A percentile compares a stretch with the other conserved stretches of the same genome.
These are phyloP conservation scores for Drosophila parabipectinata DNA, from an alignment of 1,140 invertebrate species.

Conservation along the genomic window DNA sequence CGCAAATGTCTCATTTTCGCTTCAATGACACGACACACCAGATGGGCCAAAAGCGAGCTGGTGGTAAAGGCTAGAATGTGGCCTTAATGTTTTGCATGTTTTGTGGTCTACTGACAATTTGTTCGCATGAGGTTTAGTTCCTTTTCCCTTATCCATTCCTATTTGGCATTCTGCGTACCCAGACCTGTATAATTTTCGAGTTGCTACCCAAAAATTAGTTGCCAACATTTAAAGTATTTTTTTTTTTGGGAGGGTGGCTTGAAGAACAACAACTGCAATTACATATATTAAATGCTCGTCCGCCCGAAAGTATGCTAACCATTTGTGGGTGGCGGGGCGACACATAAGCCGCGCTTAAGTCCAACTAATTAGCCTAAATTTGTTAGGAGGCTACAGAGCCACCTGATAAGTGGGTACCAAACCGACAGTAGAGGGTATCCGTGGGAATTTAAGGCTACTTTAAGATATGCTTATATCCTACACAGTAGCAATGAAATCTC, in stretches of 20 bases:
- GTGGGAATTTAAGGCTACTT: background rate
- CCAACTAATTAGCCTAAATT: constrained; percentile 79
- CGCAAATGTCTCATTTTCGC: constrained; percentile 81
- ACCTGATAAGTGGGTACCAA: constrained; percentile 61
- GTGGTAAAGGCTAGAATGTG: constrained; percentile 27
- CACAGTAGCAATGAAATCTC: background rate
- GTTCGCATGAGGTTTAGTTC: background rate
- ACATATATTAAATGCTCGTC: constrained; percentile 60
- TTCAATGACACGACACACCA: constrained; percentile 71
- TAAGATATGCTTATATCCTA: background rate
- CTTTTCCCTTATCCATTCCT: too few species aligned
- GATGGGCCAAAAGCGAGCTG: constrained; percentile 19
- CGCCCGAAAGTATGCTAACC: constrained; percentile 44
- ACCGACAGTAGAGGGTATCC: background rate
- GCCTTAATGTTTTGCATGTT: constrained; percentile 69
- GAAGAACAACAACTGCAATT: constrained; percentile 63
- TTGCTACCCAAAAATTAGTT: constrained; percentile 50
- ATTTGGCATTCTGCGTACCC: too few species aligned
- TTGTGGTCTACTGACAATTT: constrained; percentile 72
- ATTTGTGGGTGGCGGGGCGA: constrained; percentile 46
- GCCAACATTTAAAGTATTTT: constrained; percentile 32
- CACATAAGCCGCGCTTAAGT: constrained; percentile 67
- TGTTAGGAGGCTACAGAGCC: constrained; percentile 47
- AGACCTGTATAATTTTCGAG: constrained; percentile 18
- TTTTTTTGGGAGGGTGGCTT: constrained; percentile 6